Conservation (phyloP, 2,888 invertebrate genomes). For the Myopa testacea region DNA sequence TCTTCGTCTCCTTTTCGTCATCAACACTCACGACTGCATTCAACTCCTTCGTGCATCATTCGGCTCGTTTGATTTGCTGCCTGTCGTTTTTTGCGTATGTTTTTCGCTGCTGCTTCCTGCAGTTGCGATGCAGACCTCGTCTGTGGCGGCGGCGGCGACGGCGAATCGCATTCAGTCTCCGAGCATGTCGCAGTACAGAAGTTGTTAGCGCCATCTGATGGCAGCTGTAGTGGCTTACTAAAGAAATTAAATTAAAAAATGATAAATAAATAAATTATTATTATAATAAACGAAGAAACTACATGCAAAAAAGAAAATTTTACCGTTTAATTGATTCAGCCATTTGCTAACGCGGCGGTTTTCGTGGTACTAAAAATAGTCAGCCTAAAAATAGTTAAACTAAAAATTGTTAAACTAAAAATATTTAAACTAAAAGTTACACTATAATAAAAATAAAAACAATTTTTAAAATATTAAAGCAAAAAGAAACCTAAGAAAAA, state of each 20-base stretch:
- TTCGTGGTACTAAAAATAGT: not conserved
- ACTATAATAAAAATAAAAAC: no score
- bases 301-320: not conserved
- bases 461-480: no score
- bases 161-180: conserved; percentile 12
- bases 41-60: conserved; percentile 25
- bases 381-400: not conserved
- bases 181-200: conserved; percentile 25
- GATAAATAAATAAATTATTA: not conserved
- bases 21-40: conserved; percentile 4
- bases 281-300: no score
- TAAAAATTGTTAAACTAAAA: no score
- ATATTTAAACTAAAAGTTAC: no score
- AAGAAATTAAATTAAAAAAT: not conserved
- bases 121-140: conserved; percentile 25
- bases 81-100: not conserved
- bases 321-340: not conserved
- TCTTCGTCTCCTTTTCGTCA: not conserved
- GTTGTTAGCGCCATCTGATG: conserved; percentile 34
- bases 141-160: not conserved
- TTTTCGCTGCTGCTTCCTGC: conserved; percentile 24
- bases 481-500: no score
- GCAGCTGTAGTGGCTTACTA: conserved; percentile 5
- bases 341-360: not conserved
- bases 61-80: not conserved